A percentile compares a stretch with the other conserved stretches of the same genome.
These are phyloP conservation scores for Hephaestus fuliginosus DNA, from an alignment of 2,797 vertebrate species.

Conservation along the genomic window DNA sequence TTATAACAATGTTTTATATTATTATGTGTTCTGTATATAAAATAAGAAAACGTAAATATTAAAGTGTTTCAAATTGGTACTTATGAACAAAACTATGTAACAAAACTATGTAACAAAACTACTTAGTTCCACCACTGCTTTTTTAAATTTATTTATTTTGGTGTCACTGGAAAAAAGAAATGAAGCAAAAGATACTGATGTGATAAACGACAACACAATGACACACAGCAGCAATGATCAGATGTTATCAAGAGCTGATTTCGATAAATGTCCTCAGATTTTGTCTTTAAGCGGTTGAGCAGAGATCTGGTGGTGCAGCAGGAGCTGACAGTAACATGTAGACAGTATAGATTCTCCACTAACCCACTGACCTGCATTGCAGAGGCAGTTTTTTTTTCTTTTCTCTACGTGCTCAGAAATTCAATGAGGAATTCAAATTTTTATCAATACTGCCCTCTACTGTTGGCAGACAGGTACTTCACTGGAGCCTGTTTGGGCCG, in stretches of 20 bases:
- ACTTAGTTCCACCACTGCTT: not conserved
- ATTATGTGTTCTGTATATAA: not conserved
- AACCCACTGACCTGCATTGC: conserved; percentile 82
- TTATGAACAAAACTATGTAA: not conserved
- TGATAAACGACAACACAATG: not conserved
- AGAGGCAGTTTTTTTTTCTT: conserved; percentile 36
- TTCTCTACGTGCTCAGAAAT: conserved; percentile 24
- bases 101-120: not conserved
- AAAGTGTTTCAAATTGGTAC: not conserved
- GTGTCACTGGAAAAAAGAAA: not conserved
- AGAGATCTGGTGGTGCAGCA: conserved; percentile 2
- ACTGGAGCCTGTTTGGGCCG: not conserved
- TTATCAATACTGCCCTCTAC: conserved; percentile 58
- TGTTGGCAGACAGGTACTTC: conserved; percentile 11
- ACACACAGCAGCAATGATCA: not conserved
- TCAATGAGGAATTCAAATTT: not conserved
- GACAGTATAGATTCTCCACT: conserved; percentile 56
- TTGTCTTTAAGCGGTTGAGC: not conserved
- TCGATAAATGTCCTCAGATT: not conserved
- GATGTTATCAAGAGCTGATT: not conserved
- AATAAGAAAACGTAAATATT: not conserved
- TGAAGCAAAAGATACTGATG: not conserved
- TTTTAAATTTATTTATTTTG: not conserved
- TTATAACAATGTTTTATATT: not conserved
- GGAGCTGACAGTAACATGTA: conserved; percentile 1